A percentile compares a stretch with the other conserved stretches of the same genome.
phyloP scores from a whole-genome alignment of 2,113 vertebrate genomes.

The Oryzias melastigma region DNA sequence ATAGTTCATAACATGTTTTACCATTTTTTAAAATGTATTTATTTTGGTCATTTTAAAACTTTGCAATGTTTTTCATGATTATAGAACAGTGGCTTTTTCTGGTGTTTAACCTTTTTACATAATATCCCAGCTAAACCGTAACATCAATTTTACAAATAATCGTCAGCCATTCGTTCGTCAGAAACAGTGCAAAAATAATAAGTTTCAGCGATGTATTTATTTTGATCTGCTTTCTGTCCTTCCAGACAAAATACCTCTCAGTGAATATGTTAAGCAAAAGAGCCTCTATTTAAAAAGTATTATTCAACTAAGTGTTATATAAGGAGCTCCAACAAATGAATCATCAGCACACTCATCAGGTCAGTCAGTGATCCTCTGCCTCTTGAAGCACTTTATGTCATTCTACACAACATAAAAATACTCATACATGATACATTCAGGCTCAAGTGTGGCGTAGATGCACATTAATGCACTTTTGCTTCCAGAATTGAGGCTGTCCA shows the following conservation, averaged over 20 bases:
- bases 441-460: slow-evolving; percentile 51
- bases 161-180: too few species aligned
- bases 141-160: too few species aligned
- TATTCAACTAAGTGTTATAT: slow-evolving; percentile 73
- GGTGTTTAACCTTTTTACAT: too few species aligned
- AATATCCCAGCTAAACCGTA: too few species aligned
- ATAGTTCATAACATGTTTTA: too few species aligned
- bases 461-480: slow-evolving; percentile 39
- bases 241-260: slow-evolving; percentile 46
- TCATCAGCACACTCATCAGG: slow-evolving; percentile 59
- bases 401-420: slow-evolving; percentile 57
- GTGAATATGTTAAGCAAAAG: slow-evolving; percentile 43
- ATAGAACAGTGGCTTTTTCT: too few species aligned
- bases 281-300: slow-evolving; percentile 75
- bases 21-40: too few species aligned
- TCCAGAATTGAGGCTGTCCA: slow-evolving; percentile 8
- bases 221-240: background rate
- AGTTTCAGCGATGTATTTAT: too few species aligned
- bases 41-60: too few species aligned
- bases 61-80: too few species aligned
- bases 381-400: slow-evolving; percentile 48
- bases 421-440: slow-evolving; percentile 49
- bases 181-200: too few species aligned
- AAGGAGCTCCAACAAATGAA: slow-evolving; percentile 68
- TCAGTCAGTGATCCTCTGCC: slow-evolving; percentile 46